Evolutionary conservation across 2,797 vertebrate species (phyloP), one percentile per base, ranked within the genome.

Genomic region (Heterohyrax brucei): DNA sequence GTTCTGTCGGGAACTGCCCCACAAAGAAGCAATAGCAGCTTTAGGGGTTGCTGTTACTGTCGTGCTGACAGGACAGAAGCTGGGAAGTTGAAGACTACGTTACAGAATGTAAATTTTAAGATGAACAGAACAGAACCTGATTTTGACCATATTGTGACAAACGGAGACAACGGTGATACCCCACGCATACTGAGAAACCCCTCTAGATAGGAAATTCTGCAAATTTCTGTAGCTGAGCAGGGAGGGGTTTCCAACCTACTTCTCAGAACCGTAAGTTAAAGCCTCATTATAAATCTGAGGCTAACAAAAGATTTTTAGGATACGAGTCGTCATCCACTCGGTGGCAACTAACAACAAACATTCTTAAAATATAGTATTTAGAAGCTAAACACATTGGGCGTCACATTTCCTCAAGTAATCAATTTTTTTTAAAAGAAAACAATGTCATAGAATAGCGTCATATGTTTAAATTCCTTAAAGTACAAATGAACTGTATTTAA

Each of bases 81-180:
- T 19, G 9, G 24, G 28, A 66, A 24, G 64, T 24, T 82, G 50
- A 86, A 70, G 75, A 10, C 21, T 89, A 73, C 30, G 26, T 21
- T 53, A 82, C 89, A 86, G 5, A 96, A 75, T 30, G 59, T 77
- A 64, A 76, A 87, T 78, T 91, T 61, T 95, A 93, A 50, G 28
- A 93, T 2, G 39, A 85, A 94, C 78, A 22, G 61, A 86, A 30
- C 82, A 73, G 28, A 95, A 90, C 16, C 56, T 48, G 30, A 79
- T 86, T 82, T 48, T 92, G 30, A 95, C 56, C 53, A 92, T 89
- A 75, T 91, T 68, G 59, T 79, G 83, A 87, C 26, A 76, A 76
- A 2, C 48, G 18, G 77, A 87, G 66, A 77, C 2, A 68, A 79
- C 72, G 79, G 30, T 73, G 66, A 68, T 81, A n/a, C 85, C 19